phyloP scores from a whole-genome alignment of 2,888 invertebrate genomes.

The Watsonalla cultraria region DNA sequence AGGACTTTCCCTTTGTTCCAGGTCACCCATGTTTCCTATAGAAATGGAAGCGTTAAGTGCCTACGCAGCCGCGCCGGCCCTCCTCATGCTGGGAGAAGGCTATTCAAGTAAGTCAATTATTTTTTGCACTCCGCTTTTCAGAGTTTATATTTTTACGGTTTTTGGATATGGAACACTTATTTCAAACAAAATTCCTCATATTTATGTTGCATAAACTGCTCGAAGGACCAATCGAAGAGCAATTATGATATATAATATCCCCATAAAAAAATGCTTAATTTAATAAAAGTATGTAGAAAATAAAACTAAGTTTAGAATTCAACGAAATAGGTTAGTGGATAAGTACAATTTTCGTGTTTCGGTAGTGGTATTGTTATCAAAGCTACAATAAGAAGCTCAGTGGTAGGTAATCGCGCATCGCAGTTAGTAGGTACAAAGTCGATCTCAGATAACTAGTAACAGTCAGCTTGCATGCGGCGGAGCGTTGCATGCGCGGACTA shows the following conservation, averaged over 20 bases:
- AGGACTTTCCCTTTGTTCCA: constrained; percentile 14
- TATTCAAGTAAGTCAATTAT: constrained; percentile 35
- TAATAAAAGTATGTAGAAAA: too few relatives aligned
- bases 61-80: constrained; percentile 30
- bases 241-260: too few relatives aligned
- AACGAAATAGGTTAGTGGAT: background rate
- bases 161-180: background rate
- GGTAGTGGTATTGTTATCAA: background rate
- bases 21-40: constrained; percentile 17
- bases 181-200: too few relatives aligned
- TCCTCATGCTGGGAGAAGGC: constrained; percentile 39
- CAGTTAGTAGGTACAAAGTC: constrained; percentile 8
- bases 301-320: too few relatives aligned
- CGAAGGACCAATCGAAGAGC: too few relatives aligned
- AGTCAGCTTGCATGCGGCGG: constrained; percentile 49
- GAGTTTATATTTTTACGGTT: background rate
- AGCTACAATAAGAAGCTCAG: background rate
- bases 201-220: too few relatives aligned
- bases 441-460: constrained; percentile 55
- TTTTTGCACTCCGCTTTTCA: background rate
- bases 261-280: too few relatives aligned
- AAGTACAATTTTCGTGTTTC: background rate
- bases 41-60: constrained; percentile 40
- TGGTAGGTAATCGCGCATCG: background rate
- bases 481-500: constrained; percentile 51